phyloP scores from a whole-genome alignment of 2,888 invertebrate genomes.

The Molorchus minor region DNA sequence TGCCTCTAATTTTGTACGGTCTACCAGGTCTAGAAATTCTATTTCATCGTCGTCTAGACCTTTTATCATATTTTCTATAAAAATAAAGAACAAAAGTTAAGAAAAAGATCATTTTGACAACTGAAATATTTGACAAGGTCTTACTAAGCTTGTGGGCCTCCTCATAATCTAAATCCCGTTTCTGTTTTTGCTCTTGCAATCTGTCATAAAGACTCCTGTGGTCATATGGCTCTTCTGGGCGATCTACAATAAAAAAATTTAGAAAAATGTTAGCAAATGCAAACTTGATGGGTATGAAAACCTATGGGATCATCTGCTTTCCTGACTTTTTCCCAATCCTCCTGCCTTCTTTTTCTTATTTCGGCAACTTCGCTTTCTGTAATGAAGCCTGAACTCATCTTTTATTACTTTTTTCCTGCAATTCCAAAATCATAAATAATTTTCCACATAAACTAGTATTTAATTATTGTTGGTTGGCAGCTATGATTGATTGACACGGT shows the following conservation, averaged over 20 bases:
- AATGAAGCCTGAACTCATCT: slow-evolving; percentile 92
- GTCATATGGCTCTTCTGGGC: slow-evolving; percentile 87
- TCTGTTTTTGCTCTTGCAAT: slow-evolving; percentile 90
- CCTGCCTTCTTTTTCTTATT: slow-evolving; percentile 81
- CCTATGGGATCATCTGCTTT: slow-evolving; percentile 90
- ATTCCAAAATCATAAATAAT: no score
- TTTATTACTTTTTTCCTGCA: not conserved
- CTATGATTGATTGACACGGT: no score
- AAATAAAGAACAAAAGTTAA: slow-evolving; percentile 9
- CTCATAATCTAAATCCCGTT: slow-evolving; percentile 93
- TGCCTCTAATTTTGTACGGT: slow-evolving; percentile 84
- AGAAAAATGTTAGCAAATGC: slow-evolving; percentile 22
- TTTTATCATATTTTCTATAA: slow-evolving; percentile 82
- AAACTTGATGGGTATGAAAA: slow-evolving; percentile 58
- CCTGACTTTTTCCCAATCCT: slow-evolving; percentile 97
- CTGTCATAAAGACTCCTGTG: slow-evolving; percentile 89
- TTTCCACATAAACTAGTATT: no score
- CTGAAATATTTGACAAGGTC: no score
- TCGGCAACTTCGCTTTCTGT: slow-evolving; percentile 88
- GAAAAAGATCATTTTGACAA: not conserved
- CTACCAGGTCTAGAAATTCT: slow-evolving; percentile 91
- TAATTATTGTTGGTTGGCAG: no score
- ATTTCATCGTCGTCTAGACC: slow-evolving; percentile 97
- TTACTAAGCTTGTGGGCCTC: slow-evolving; percentile 95
- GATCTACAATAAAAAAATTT: slow-evolving; percentile 67